phyloP scores from a whole-genome alignment of 2,113 vertebrate species.

The Indicator indicator region DNA sequence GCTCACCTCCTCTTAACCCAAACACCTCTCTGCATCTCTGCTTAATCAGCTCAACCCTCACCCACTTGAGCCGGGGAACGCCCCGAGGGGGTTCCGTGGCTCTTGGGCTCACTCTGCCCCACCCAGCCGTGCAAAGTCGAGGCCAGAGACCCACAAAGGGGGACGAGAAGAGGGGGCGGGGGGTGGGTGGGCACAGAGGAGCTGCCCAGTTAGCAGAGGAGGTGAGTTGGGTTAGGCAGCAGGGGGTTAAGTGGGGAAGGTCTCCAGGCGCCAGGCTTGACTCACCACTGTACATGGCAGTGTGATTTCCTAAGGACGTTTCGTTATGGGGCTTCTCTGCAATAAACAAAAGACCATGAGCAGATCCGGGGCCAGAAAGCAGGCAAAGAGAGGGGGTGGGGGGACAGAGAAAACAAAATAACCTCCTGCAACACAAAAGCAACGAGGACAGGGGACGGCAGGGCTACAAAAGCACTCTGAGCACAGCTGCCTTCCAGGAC shows the following conservation, averaged over 20 bases:
- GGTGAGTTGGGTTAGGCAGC: conserved; percentile 76
- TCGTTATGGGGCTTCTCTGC: conserved; percentile 92
- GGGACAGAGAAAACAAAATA: neutral
- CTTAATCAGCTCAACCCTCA: neutral
- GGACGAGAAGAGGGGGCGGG: neutral
- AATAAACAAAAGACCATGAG: conserved; percentile 85
- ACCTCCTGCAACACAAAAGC: neutral
- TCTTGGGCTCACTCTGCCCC: accelerated
- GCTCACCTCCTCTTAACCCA: neutral
- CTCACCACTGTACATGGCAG: conserved; percentile 94
- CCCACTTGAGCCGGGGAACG: accelerated
- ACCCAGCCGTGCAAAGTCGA: accelerated
- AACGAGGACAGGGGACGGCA: neutral
- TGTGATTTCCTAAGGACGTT: conserved; percentile 87
- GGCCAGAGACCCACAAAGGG: accelerated
- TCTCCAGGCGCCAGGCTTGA: conserved; percentile 71
- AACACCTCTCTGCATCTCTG: neutral
- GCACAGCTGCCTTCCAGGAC: neutral
- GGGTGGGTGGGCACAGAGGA: neutral
- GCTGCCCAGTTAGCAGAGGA: conserved; percentile 40
- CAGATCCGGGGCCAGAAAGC: conserved; percentile 48
- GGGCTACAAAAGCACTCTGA: neutral
- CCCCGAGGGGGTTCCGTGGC: accelerated
- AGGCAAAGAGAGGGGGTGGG: neutral
- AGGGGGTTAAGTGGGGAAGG: conserved; percentile 57